Conservation (phyloP, 2,797 vertebrate species). For the Enteromius unitaeniatus region DNA sequence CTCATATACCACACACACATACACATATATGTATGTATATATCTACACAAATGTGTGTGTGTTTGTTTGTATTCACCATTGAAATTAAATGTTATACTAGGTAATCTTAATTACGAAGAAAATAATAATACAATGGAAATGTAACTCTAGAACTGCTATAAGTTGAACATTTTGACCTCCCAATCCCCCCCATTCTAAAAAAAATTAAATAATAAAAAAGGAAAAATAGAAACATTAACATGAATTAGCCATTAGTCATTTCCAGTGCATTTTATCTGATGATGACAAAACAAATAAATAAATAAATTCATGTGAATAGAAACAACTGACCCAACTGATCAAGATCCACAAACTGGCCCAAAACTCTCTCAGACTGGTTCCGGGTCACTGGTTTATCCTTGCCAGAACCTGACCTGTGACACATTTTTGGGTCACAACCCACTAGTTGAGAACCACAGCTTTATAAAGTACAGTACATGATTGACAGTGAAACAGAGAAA, state of each 20-base stretch:
- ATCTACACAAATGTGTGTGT: no score
- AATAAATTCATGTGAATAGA: not conserved
- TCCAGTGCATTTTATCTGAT: not conserved
- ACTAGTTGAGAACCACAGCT: constrained; percentile 7
- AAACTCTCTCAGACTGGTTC: not conserved
- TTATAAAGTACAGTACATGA: constrained; percentile 11
- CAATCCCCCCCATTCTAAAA: not conserved
- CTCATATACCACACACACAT: no score
- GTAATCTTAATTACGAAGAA: no score
- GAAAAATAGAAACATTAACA: not conserved
- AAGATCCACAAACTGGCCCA: not conserved
- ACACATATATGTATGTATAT: no score
- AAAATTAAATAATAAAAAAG: not conserved
- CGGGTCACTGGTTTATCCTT: not conserved
- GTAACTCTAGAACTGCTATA: not conserved
- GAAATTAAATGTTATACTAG: not conserved
- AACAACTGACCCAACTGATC: not conserved
- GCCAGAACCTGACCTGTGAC: not conserved
- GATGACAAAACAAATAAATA: not conserved
- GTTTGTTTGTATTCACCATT: not conserved
- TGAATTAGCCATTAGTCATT: not conserved
- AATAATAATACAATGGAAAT: no score
- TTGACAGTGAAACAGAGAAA: not conserved
- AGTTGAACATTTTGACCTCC: not conserved
- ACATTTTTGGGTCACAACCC: constrained; percentile 5